Percentiles rank a stretch among this genome's conserved stretches.
Evolutionary conservation across 53 echinoderm and acorn worm species (phyloP).

Genomic region (Arbacia lixula): DNA sequence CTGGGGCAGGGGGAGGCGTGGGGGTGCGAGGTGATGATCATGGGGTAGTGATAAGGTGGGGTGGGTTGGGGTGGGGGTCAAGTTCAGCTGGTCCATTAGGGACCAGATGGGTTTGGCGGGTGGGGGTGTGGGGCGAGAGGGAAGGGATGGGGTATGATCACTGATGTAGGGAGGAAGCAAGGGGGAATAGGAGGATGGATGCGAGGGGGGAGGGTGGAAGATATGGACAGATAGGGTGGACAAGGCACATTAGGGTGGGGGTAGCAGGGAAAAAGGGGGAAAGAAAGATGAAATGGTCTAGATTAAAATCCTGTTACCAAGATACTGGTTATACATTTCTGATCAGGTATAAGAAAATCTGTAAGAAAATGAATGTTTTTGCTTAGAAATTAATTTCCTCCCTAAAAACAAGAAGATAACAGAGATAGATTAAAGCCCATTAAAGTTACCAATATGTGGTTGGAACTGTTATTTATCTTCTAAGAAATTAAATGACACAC

Average conservation of each 20-base stretch:
- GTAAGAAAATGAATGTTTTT: too few species aligned
- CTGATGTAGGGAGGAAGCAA: neutral
- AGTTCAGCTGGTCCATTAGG: constrained; percentile 33
- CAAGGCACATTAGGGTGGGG: neutral
- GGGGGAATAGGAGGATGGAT: constrained; percentile 1
- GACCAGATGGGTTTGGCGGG: neutral
- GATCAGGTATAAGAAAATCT: too few species aligned
- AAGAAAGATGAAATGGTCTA: too few species aligned
- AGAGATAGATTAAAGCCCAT: too few species aligned
- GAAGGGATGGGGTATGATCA: neutral
- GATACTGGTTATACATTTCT: too few species aligned
- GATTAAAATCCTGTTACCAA: too few species aligned
- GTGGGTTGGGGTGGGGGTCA: constrained; percentile 13
- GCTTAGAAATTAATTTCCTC: too few species aligned
- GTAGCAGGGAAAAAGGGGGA: too few species aligned
- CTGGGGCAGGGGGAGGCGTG: constrained; percentile 2
- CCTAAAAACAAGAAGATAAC: too few species aligned
- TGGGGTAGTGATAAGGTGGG: neutral
- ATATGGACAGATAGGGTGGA: neutral
- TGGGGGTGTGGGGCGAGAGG: neutral
- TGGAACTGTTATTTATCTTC: too few species aligned
- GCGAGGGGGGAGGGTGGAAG: neutral
- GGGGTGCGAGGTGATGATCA: neutral
- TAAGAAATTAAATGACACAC: too few species aligned
- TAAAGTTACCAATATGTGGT: too few species aligned